Base-by-base conservation (phyloP, 2,797 vertebrate species). In the Loriculus beryllinus region DNA sequence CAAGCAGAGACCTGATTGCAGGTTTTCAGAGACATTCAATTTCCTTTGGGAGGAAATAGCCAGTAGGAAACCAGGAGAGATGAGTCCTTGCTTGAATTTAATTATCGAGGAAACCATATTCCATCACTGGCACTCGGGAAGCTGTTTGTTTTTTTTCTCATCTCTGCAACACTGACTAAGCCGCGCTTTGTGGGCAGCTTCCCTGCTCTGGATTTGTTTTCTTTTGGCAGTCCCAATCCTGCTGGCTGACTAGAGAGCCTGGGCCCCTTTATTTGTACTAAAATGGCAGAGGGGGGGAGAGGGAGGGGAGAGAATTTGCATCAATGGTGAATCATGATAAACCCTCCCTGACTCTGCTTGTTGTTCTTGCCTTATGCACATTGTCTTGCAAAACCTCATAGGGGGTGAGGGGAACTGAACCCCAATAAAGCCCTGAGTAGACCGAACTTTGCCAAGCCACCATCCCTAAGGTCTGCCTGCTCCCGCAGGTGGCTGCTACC, bases 231-330 rank as follows among this genome's bases (percentile, higher is more conserved):
- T 81, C 87, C 82, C 39, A 0, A 74, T 93, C 82, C 91, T 83
- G 63, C 51, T 95, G 93, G 92, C 95, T 92, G 93, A 71, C 72
- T 59, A 54, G 54, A 75, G 79, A 92, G 79, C 94, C 70, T 92
- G 85, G 94, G 88, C 84, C 91, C 69, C 93, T 92, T 95, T 91
- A 91, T 94, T 95, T 94, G 87, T 94, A 71, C 85, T 92, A 43
- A 95, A 96, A 93, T 83, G 91, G 94, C 74, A 82, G 70, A 59
- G 59, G 20, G 62, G 65, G 68, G 75, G n/a, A 63, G 76, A 71
- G 65, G 82, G 84, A 81, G 45, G 85, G 89, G 52, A 91, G 62
- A 63, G 91, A 83, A 92, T 97, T 90, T 70, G 40, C 89, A 96
- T 96, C 87, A 79, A 67, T 91, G 89, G 79, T 59, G 90, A 93